Evolutionary conservation across 2,888 invertebrate species (phyloP).

Genomic region (Calephelis perditalis): DNA sequence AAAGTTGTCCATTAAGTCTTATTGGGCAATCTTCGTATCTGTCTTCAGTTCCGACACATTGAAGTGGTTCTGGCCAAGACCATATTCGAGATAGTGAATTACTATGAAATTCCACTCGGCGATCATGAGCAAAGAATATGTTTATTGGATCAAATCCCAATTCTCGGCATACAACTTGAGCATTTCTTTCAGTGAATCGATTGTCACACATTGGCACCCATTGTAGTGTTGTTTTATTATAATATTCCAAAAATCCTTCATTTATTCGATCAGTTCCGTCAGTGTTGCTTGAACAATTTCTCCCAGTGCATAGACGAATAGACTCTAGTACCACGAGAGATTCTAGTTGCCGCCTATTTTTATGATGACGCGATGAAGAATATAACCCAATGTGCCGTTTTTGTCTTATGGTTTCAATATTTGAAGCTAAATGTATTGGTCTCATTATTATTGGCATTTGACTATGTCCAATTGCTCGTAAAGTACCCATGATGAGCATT

Average conservation of each 20-base stretch:
- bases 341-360: slow-evolving; percentile 75
- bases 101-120: slow-evolving; percentile 92
- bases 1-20: slow-evolving; percentile 92
- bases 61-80: slow-evolving; percentile 97
- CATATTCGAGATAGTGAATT: slow-evolving; percentile 92
- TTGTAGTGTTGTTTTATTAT: slow-evolving; percentile 95
- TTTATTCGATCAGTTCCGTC: slow-evolving; percentile 69
- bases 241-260: slow-evolving; percentile 96
- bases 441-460: slow-evolving; percentile 88
- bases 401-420: slow-evolving; percentile 54
- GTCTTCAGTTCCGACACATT: slow-evolving; percentile 87
- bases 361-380: slow-evolving; percentile 44
- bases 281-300: slow-evolving; percentile 81
- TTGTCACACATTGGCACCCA: slow-evolving; percentile 98
- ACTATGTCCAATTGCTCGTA: slow-evolving; percentile 88
- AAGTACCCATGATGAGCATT: slow-evolving; percentile 93
- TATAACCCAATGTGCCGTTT: slow-evolving; percentile 60
- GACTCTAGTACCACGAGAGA: slow-evolving; percentile 77
- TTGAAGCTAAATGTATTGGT: slow-evolving; percentile 65
- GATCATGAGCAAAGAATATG: slow-evolving; percentile 91
- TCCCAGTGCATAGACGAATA: slow-evolving; percentile 88
- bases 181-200: slow-evolving; percentile 96
- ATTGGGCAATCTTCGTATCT: slow-evolving; percentile 91
- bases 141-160: slow-evolving; percentile 93
- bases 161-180: slow-evolving; percentile 96